Percentiles rank a stretch among this genome's conserved stretches.
Evolutionary conservation across 2,797 vertebrate genomes (phyloP).

Genomic region (Lacerta viridis): DNA sequence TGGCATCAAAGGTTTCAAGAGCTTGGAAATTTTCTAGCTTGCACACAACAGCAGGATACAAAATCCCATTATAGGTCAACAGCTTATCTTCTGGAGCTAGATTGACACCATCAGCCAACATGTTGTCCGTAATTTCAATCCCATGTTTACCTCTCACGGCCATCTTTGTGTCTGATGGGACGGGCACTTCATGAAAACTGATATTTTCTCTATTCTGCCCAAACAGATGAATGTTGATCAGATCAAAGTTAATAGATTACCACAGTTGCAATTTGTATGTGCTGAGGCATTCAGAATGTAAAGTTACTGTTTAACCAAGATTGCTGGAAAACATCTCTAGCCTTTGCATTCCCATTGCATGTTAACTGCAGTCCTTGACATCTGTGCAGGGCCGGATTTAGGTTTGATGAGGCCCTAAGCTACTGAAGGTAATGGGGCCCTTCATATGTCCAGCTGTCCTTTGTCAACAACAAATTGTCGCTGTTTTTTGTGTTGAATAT

Average conservation of each 20-base stretch:
- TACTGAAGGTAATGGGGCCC: too few relatives aligned
- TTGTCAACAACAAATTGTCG: too few relatives aligned
- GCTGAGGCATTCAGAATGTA: neutral
- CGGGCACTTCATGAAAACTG: too few relatives aligned
- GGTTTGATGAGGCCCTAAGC: too few relatives aligned
- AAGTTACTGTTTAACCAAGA: neutral
- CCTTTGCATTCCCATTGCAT: neutral
- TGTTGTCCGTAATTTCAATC: neutral
- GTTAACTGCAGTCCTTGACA: neutral
- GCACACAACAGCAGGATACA: neutral
- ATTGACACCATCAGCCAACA: neutral
- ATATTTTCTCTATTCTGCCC: neutral
- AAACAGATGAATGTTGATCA: neutral
- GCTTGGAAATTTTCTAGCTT: conserved; percentile 1
- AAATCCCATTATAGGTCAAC: conserved; percentile 6
- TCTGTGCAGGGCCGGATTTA: too few relatives aligned
- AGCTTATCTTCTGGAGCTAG: neutral
- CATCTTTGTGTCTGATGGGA: neutral
- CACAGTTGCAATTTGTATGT: neutral
- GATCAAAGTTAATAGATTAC: too few relatives aligned
- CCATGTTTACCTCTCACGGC: neutral
- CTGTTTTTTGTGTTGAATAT: too few relatives aligned
- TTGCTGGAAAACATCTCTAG: neutral
- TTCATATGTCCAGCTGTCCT: too few relatives aligned
- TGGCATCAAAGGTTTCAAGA: conserved; percentile 34